A percentile compares a stretch with the other conserved stretches of the same genome.
phyloP scores from a whole-genome alignment of 2,113 vertebrate species.

The Onychostoma macrolepis region DNA sequence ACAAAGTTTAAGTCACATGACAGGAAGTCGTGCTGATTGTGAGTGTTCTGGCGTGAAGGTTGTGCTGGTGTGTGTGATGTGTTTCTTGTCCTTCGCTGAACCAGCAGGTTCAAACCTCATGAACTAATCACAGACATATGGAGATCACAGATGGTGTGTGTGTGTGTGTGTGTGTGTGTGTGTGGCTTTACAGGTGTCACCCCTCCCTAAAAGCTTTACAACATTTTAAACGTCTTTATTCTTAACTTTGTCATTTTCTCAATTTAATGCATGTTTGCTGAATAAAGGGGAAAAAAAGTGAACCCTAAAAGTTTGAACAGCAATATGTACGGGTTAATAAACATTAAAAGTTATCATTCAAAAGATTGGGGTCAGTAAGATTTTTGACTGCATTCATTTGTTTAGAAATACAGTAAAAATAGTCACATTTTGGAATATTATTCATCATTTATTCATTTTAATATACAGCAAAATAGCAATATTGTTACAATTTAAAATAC shows the following conservation, averaged over 20 bases:
- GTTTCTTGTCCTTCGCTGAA: background rate
- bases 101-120: background rate
- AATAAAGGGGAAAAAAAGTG: no score
- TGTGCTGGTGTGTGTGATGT: background rate
- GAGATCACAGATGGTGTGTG: conserved; percentile 26
- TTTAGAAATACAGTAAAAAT: background rate
- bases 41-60: background rate
- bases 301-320: no score
- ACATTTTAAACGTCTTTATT: no score
- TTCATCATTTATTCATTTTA: no score
- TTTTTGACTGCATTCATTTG: background rate
- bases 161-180: conserved; percentile 18
- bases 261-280: no score
- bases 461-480: no score
- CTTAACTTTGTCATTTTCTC: no score
- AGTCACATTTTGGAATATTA: background rate
- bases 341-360: no score
- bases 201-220: no score
- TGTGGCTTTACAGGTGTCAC: no score
- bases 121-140: conserved; percentile 36
- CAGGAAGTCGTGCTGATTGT: background rate
- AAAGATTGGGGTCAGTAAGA: background rate
- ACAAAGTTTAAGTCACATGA: background rate
- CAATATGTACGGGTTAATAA: no score
- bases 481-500: no score